phyloP scores from a whole-genome alignment of 1,140 invertebrate genomes.

The Rhynchophorus ferrugineus region DNA sequence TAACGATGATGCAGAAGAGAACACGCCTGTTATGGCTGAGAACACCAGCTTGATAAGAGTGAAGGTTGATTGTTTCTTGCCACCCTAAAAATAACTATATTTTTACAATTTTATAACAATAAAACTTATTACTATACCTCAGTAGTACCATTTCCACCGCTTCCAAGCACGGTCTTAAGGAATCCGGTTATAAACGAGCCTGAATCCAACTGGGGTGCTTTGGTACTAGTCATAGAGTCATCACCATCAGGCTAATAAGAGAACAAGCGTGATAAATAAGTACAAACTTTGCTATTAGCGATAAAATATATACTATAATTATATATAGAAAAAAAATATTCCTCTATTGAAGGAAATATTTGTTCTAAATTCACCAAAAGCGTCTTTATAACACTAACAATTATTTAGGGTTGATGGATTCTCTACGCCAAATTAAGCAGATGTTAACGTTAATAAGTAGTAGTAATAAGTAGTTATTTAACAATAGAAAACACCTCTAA shows the following conservation, averaged over 20 bases:
- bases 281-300: not conserved
- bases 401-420: no score
- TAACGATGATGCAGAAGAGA: slow-evolving; percentile 9
- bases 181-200: slow-evolving; percentile 20
- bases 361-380: no score
- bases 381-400: no score
- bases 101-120: not conserved
- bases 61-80: slow-evolving; percentile 5
- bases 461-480: no score
- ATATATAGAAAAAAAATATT: not conserved
- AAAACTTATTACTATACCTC: not conserved
- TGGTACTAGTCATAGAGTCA: not conserved
- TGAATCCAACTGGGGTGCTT: slow-evolving; percentile 11
- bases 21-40: slow-evolving; percentile 13
- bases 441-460: no score
- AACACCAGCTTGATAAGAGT: slow-evolving; percentile 13
- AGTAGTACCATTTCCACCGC: slow-evolving; percentile 10
- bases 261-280: not conserved
- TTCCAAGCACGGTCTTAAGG: slow-evolving; percentile 16
- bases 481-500: no score
- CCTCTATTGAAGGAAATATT: no score
- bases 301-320: not conserved
- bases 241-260: not conserved
- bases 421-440: no score
- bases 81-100: slow-evolving; percentile 5